phyloP scores from a whole-genome alignment of 2,113 vertebrate species.

The Tachysurus vachellii region DNA sequence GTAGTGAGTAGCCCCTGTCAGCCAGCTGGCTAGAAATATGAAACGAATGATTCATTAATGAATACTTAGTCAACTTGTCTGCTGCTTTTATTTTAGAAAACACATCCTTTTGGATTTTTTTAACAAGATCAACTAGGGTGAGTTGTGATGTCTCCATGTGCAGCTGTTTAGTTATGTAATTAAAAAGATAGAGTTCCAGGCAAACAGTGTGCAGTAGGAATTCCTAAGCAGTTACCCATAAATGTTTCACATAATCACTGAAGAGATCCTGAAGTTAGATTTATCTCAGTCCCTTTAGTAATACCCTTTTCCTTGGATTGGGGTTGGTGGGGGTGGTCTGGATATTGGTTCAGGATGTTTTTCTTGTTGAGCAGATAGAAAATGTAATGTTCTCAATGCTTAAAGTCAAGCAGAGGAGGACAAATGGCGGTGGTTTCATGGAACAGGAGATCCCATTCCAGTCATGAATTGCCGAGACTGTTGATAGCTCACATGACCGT shows the following conservation, averaged over 20 bases:
- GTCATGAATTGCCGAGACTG: neutral
- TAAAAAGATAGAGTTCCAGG: neutral
- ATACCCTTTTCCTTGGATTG: neutral
- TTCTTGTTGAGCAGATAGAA: neutral
- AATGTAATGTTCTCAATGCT: neutral
- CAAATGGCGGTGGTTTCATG: neutral
- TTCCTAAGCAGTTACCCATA: neutral
- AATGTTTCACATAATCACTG: neutral
- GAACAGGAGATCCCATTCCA: neutral
- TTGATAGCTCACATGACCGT: neutral
- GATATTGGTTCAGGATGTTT: neutral
- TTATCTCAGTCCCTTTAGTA: too few relatives aligned
- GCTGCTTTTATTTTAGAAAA: neutral
- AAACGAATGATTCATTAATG: neutral
- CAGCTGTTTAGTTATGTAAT: neutral
- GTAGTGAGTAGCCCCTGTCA: neutral
- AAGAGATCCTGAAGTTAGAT: neutral
- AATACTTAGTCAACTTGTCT: neutral
- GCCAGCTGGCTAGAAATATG: neutral
- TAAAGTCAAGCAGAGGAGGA: neutral
- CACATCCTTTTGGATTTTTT: neutral
- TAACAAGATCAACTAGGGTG: too few relatives aligned
- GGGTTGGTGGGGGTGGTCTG: neutral
- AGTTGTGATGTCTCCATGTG: neutral
- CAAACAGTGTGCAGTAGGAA: too few relatives aligned